A percentile compares a stretch with the other conserved stretches of the same genome.
Conservation (phyloP, 2,797 vertebrate species). For the Urocyon cinereoargenteus region DNA sequence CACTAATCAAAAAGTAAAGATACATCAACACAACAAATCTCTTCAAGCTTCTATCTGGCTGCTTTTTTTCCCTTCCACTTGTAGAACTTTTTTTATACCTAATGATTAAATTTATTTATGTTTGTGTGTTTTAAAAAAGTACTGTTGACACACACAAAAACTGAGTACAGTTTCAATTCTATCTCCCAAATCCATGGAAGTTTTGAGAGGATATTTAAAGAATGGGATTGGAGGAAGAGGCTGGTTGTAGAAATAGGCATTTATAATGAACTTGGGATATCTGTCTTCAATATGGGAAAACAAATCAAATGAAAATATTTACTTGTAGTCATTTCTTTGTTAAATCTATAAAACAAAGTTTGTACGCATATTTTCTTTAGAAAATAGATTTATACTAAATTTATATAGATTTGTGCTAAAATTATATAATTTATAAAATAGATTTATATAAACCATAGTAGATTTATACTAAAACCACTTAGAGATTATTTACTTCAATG, state of each 20-base stretch:
- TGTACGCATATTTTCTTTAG: not conserved
- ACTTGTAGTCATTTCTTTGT: not conserved
- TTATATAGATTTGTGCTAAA: too few species aligned
- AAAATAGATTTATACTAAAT: not conserved
- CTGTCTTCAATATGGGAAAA: not conserved
- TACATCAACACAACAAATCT: not conserved
- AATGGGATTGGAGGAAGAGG: not conserved
- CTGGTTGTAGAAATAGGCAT: not conserved
- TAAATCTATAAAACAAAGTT: not conserved
- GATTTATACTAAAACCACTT: conserved; percentile 7
- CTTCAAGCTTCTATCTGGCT: not conserved
- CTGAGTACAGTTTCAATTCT: not conserved
- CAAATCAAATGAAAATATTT: not conserved
- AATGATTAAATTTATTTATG: not conserved
- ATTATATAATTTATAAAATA: too few species aligned
- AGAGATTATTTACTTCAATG: not conserved
- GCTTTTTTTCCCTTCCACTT: not conserved
- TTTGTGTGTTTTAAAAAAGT: not conserved
- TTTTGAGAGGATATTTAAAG: not conserved
- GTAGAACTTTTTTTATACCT: not conserved
- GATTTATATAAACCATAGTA: too few species aligned
- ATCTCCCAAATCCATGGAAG: not conserved
- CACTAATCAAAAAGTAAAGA: not conserved
- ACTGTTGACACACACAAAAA: not conserved
- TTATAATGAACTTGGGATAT: not conserved